Base-by-base conservation (phyloP, 2,888 invertebrate species). In the Crossocerus cetratus region DNA sequence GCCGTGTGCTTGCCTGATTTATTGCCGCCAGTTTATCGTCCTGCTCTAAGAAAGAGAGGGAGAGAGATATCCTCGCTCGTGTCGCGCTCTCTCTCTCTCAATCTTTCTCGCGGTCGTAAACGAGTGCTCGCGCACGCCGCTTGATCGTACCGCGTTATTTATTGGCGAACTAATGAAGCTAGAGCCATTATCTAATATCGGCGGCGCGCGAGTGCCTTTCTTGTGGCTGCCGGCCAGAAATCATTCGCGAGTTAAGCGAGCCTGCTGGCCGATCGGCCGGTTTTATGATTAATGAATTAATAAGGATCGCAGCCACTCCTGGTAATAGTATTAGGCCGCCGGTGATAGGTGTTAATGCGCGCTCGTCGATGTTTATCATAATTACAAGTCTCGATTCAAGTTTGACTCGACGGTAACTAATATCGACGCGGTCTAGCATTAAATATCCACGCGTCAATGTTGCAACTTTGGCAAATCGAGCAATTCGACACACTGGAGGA, bases 161-260 rank as follows among this genome's bases (percentile, higher is more conserved):
- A 81, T 77, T 71, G 62, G 64, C 61, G 62, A 76, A 8, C 72
- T 81, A 81, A 81, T 77, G 78, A 78, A 81, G 81, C 74, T 70
- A 74, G 32, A 32, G 78, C 78, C 81, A 81, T 81, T 81, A 81
- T 81, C 81, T 77, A 81, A 81, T 67, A 58, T 58, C 66, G 70
- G 77, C 69, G 58, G 59, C 32, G 21, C 54, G 32, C 8, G 32
- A 32, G 16, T 16, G 13, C 49, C 49, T 69, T 68, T 65, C 76
- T 59, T 55, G 76, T 58, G 54, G 13, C 43, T 44, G 63, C 60
- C 65, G 20, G 56, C 67, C 65, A 80, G 72, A 66, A 66, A 67
- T 60, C 74, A 64, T 63, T 58, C 65, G 68, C 65, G 73, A 66
- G 71, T 76, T 67, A 57, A 63, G 76, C 4, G 63, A 56, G 14